These are phyloP conservation scores for Hoplias malabaricus DNA, from an alignment of 2,113 vertebrate species.

Conservation along the genomic window DNA sequence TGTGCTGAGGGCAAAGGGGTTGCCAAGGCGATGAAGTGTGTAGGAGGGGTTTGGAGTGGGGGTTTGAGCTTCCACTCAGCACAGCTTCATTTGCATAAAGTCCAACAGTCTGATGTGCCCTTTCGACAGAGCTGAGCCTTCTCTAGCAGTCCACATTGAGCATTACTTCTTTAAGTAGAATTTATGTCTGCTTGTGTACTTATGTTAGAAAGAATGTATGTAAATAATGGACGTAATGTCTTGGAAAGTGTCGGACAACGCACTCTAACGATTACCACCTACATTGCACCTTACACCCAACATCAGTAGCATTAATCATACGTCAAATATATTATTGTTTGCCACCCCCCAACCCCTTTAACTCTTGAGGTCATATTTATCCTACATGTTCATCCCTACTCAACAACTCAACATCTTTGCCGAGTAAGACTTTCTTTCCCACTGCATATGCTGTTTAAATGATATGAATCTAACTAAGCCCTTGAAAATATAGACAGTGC, in stretches of 20 bases:
- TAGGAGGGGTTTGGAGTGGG: constrained; percentile 39
- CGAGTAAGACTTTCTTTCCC: background rate
- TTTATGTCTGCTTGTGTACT: constrained; percentile 24
- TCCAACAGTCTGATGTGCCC: constrained; percentile 43
- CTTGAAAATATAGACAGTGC: background rate
- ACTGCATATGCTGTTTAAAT: background rate
- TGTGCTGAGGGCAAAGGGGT: constrained; percentile 41
- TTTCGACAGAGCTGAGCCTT: constrained; percentile 23
- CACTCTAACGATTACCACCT: constrained; percentile 44
- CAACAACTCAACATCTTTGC: background rate
- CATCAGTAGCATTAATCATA: constrained; percentile 40
- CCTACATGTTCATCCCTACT: constrained; percentile 21
- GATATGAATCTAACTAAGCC: constrained; percentile 3
- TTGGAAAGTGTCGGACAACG: constrained; percentile 33
- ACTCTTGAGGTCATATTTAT: constrained; percentile 15
- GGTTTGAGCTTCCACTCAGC: constrained; percentile 36
- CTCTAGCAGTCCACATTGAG: constrained; percentile 25
- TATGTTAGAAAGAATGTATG: constrained; percentile 36
- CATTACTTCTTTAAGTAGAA: constrained; percentile 15
- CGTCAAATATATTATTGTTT: constrained; percentile 16
- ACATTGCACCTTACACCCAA: constrained; percentile 52
- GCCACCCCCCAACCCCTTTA: background rate
- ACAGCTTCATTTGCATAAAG: constrained; percentile 56
- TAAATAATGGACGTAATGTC: constrained; percentile 35
- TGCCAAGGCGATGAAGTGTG: constrained; percentile 39